Evolutionary conservation across 2,113 vertebrate genomes (phyloP).

Genomic region (Tetraodon nigroviridis): DNA sequence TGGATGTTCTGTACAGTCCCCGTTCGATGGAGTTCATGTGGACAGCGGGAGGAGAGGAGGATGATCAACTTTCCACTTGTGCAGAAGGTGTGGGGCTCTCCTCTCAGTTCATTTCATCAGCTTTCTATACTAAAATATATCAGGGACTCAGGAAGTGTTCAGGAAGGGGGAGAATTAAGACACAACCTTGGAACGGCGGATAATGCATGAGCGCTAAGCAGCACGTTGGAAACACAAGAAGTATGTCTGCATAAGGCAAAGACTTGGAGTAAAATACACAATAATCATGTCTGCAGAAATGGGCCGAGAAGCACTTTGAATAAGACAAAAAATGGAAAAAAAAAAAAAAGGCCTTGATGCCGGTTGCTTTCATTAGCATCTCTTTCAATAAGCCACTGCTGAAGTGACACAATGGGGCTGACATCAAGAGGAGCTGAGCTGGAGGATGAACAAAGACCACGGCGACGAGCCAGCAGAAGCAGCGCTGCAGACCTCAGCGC

Average conservation of each 20-base stretch:
- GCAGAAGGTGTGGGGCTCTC: constrained; percentile 14
- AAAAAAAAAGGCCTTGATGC: constrained; percentile 8
- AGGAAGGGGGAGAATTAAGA: constrained; percentile 32
- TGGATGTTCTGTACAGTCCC: constrained; percentile 45
- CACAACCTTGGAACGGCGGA: constrained; percentile 25
- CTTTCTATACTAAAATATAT: constrained; percentile 27
- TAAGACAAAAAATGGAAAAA: constrained; percentile 13
- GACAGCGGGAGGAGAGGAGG: constrained; percentile 12
- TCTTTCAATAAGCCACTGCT: constrained; percentile 44
- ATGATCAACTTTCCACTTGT: constrained; percentile 19
- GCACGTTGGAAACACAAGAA: constrained; percentile 52
- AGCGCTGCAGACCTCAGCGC: constrained; percentile 30
- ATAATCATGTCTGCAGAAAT: constrained; percentile 21
- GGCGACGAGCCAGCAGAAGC: constrained; percentile 53
- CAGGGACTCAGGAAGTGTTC: constrained; percentile 40
- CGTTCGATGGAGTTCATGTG: constrained; percentile 5
- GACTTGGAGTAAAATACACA: constrained; percentile 36
- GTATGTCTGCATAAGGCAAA: constrained; percentile 56
- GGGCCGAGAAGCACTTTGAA: constrained; percentile 6
- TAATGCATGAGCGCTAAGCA: constrained; percentile 43
- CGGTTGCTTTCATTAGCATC: constrained; percentile 38
- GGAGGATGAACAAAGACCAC: constrained; percentile 47
- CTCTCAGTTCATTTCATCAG: constrained; percentile 17
- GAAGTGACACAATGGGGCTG: constrained; percentile 45
- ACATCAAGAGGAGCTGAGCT: constrained; percentile 51